Base-by-base conservation (phyloP, 1,140 invertebrate genomes). In the Euborellia annulipes region DNA sequence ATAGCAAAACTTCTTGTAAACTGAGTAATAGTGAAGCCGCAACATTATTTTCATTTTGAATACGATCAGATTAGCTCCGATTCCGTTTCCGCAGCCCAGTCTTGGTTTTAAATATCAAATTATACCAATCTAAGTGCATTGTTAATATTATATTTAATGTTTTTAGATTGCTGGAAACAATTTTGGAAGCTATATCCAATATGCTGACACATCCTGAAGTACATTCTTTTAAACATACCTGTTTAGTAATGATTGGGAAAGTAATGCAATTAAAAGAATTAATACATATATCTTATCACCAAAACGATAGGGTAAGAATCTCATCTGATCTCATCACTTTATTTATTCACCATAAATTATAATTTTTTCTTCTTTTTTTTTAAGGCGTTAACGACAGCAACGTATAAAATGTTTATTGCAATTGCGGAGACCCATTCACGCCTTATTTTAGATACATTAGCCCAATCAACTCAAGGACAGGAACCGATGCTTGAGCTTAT, bases 401-500 rank as follows among this genome's bases (percentile, higher is more conserved):
- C 81, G 16, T 78, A 76, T 54, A 69, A 69, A 48, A 58, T 82
- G 36, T 69, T 82, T 43, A 70, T 79, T 7, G 62, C 68, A 1
- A 58, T 78, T 19, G 76, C 70, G 4, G 81, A 83, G 59, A 68
- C 69, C 17, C 77, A 84, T 55, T 71, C 75, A 0, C 68, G 69
- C 17, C 55, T 79, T 1, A 59, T 83, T 13, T 59, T 82, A 1
- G 62, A 71, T 2, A 55, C 60, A 14, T 41, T 67, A 11, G 48
- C 65, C 1, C 53, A 61, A 17, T 61, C 69, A 16, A 56, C 59
- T 3, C 55, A 61, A 11, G 50, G 46, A n/a, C 65, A 55, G 47
- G 59, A 49, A 39, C 62, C 48, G 56, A 62, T 58, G 50, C 55
- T 67, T 46, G 66, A 70, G 23, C 51, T 82, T 2, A 64, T 82